Conservation (phyloP, 2,113 vertebrate species). For the Pachyramphus minor region DNA sequence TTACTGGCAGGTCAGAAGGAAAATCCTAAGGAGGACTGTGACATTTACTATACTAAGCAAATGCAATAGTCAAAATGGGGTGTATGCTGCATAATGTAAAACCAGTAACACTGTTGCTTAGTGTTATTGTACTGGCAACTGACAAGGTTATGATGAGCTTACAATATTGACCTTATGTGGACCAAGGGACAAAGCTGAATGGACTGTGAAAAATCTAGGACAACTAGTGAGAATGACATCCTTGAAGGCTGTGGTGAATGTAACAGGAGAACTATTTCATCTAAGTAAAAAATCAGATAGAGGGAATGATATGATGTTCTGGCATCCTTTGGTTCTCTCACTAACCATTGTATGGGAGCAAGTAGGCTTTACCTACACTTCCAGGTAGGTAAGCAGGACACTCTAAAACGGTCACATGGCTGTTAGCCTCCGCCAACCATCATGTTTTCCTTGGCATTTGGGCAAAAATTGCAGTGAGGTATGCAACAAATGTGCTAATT, state of each 20-base stretch:
- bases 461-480: not conserved
- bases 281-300: not conserved
- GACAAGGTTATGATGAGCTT: not conserved
- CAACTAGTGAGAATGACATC: not conserved
- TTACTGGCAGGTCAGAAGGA: constrained; percentile 58
- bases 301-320: not conserved
- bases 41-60: not conserved
- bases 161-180: not conserved
- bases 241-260: not conserved
- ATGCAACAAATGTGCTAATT: not conserved
- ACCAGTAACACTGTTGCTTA: not conserved
- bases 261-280: not conserved
- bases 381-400: not conserved
- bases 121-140: not conserved
- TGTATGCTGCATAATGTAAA: not conserved
- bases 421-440: not conserved
- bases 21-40: constrained; percentile 23
- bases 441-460: constrained; percentile 12
- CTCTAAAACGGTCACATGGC: not conserved
- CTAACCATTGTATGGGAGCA: not conserved
- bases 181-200: not conserved
- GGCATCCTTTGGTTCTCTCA: not conserved
- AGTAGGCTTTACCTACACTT: not conserved
- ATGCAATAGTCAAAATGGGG: not conserved
- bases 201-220: not conserved